phyloP scores from a whole-genome alignment of 1,140 invertebrate genomes.

The Drosophila orosa region DNA sequence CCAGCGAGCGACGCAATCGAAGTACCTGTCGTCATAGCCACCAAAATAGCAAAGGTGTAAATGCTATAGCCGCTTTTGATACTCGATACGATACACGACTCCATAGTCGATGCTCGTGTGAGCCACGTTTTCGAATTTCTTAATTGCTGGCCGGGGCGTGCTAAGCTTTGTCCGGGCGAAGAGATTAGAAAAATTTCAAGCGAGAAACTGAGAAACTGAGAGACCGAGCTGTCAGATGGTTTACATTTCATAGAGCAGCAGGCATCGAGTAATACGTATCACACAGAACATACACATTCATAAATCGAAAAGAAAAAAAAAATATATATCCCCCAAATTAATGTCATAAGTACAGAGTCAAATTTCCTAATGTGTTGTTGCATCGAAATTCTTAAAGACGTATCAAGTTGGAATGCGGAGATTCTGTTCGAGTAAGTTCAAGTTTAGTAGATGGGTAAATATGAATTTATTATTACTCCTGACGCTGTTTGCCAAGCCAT shows the following conservation, averaged over 20 bases:
- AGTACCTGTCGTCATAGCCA: slow-evolving; percentile 63
- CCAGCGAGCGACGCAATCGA: slow-evolving; percentile 51
- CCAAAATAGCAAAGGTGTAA: slow-evolving; percentile 64
- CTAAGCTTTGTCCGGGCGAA: neutral
- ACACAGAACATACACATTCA: neutral
- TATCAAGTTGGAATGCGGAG: slow-evolving; percentile 37
- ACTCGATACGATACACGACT: slow-evolving; percentile 10
- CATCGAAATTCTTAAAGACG: slow-evolving; percentile 33
- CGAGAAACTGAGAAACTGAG: neutral
- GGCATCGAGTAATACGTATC: slow-evolving; percentile 19
- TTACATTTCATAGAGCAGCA: slow-evolving; percentile 15
- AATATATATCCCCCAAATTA: slow-evolving; percentile 10
- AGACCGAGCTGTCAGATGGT: neutral
- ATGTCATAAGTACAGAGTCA: slow-evolving; percentile 11
- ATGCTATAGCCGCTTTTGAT: slow-evolving; percentile 50
- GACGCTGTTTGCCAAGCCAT: slow-evolving; percentile 13
- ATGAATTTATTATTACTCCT: slow-evolving; percentile 12
- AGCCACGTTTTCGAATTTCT: slow-evolving; percentile 57
- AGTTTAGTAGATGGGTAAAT: slow-evolving; percentile 24
- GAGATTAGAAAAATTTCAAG: neutral
- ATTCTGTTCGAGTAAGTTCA: slow-evolving; percentile 41
- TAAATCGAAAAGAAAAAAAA: neutral
- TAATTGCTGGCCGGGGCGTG: slow-evolving; percentile 42
- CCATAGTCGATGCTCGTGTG: slow-evolving; percentile 18
- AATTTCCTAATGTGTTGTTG: slow-evolving; percentile 13